phyloP scores from a whole-genome alignment of 2,113 vertebrate species.

The Tichodroma muraria region DNA sequence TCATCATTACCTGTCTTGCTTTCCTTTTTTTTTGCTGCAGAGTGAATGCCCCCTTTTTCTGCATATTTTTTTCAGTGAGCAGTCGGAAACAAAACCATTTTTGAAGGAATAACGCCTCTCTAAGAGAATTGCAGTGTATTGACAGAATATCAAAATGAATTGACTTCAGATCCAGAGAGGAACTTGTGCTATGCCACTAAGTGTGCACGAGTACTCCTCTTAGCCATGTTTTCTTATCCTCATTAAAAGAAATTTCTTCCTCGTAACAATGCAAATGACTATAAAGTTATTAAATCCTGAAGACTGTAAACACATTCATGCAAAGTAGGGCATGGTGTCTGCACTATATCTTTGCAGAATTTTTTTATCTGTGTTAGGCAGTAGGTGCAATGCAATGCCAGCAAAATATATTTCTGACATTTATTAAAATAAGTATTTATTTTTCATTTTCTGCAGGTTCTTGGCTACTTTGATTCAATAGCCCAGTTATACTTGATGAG shows the following conservation, averaged over 20 bases:
- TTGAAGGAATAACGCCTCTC: neutral
- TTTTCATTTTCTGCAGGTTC: neutral
- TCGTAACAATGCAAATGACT: neutral
- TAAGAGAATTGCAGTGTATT: neutral
- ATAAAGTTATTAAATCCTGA: neutral
- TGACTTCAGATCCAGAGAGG: neutral
- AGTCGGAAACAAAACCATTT: neutral
- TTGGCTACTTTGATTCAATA: neutral
- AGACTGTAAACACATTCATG: neutral
- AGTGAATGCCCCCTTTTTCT: neutral
- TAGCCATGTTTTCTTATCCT: neutral
- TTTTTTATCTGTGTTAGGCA: neutral
- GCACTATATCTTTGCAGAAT: neutral
- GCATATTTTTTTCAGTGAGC: neutral
- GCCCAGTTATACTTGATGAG: neutral
- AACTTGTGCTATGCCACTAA: neutral
- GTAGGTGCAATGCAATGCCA: neutral
- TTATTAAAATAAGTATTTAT: neutral
- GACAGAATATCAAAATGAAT: neutral
- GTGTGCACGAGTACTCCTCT: rapidly evolving
- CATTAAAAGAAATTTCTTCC: neutral
- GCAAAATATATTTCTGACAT: neutral
- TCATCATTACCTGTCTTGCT: neutral
- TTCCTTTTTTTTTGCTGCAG: neutral
- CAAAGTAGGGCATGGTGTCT: neutral